A percentile compares a stretch with the other conserved stretches of the same genome.
These are phyloP conservation scores for Copidosoma aretas DNA, from an alignment of 2,888 invertebrate species.

Conservation along the genomic window DNA sequence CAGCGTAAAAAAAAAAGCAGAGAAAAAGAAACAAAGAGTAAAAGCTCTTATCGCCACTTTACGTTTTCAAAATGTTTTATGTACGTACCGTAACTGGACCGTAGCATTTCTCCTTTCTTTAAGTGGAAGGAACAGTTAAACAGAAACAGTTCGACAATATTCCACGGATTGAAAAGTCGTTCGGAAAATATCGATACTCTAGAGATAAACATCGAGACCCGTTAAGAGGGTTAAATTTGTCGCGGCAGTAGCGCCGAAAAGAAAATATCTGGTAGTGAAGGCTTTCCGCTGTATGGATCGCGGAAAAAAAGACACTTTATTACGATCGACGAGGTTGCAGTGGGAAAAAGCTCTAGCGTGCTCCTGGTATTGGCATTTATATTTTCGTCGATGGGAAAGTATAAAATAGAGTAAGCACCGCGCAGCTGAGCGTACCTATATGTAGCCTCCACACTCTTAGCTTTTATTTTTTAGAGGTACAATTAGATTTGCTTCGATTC, in stretches of 20 bases:
- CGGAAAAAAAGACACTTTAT: conserved; percentile 22
- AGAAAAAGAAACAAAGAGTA: background rate
- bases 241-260: background rate
- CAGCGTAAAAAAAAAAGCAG: background rate
- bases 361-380: conserved; percentile 23
- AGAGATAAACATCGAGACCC: background rate
- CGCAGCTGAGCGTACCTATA: background rate
- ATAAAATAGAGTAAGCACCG: background rate
- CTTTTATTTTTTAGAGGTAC: too few relatives aligned
- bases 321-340: conserved; percentile 5
- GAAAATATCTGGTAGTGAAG: background rate
- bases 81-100: too few relatives aligned
- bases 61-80: too few relatives aligned
- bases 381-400: conserved; percentile 13
- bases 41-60: background rate
- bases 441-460: too few relatives aligned
- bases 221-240: conserved; percentile 8
- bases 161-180: background rate
- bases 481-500: too few relatives aligned
- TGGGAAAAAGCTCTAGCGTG: background rate
- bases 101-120: too few relatives aligned
- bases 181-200: background rate
- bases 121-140: too few relatives aligned
- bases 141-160: too few relatives aligned
- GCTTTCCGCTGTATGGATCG: background rate